These are phyloP conservation scores for Pseudachorutes palmiensis DNA, from an alignment of 1,140 invertebrate species.

Conservation along the genomic window DNA sequence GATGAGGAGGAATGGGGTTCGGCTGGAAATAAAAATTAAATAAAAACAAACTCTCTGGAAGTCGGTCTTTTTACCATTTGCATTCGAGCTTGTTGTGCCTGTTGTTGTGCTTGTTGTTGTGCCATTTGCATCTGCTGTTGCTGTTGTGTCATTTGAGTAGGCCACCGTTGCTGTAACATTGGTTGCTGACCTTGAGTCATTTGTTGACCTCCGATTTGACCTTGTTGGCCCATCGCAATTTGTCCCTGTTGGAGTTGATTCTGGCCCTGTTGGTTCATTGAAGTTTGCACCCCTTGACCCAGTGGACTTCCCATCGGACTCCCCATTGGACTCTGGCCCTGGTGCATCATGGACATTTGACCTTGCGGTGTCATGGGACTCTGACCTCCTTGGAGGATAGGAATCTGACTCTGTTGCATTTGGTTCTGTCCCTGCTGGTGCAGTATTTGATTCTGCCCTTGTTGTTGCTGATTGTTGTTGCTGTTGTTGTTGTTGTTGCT, in stretches of 20 bases:
- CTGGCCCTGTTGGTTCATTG: slow-evolving; percentile 37
- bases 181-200: background rate
- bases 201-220: too few relatives aligned
- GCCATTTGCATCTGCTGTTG: slow-evolving; percentile 14
- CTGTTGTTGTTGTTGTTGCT: slow-evolving; percentile 22
- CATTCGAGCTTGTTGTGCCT: slow-evolving; percentile 11
- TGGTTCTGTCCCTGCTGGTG: too few relatives aligned
- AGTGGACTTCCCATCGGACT: too few relatives aligned
- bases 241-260: too few relatives aligned
- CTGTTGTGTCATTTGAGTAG: slow-evolving; percentile 19
- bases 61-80: background rate
- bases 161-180: slow-evolving; percentile 13
- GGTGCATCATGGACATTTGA: slow-evolving; percentile 37
- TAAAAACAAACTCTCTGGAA: too few relatives aligned
- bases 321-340: slow-evolving; percentile 39
- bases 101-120: slow-evolving; percentile 11
- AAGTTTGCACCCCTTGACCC: slow-evolving; percentile 42
- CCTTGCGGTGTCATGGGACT: background rate
- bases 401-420: background rate
- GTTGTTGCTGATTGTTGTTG: slow-evolving; percentile 41
- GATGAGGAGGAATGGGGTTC: background rate
- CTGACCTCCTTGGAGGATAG: background rate
- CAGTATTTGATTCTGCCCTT: slow-evolving; percentile 40
- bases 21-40: background rate
- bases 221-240: background rate